Conservation (phyloP, 2,888 invertebrate genomes). For the Antheraea yamamai region DNA sequence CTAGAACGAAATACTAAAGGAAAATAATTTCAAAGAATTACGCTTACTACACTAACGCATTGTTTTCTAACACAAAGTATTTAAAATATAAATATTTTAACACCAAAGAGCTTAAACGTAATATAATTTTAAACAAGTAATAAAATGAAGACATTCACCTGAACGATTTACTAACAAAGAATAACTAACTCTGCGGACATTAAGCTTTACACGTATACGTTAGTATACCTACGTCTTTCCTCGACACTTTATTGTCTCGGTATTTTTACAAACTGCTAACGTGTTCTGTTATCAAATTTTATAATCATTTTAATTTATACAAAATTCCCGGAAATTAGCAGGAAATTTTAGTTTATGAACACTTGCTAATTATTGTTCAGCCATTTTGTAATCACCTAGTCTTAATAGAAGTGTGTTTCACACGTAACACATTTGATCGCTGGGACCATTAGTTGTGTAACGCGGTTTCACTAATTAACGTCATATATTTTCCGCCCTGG, state of each 20-base stretch:
- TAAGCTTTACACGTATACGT: neutral
- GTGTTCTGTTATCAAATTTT: neutral
- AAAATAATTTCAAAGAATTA: neutral
- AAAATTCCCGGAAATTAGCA: too few species aligned
- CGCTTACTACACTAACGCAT: neutral
- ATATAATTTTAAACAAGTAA: neutral
- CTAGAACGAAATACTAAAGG: too few species aligned
- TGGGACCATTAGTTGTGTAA: neutral
- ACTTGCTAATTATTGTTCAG: too few species aligned
- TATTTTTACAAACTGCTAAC: neutral
- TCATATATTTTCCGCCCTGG: too few species aligned
- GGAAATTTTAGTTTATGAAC: too few species aligned
- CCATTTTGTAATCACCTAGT: too few species aligned
- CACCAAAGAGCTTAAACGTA: neutral
- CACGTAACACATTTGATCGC: neutral
- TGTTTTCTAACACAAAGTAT: neutral
- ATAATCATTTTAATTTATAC: neutral
- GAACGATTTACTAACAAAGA: neutral
- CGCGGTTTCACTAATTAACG: too few species aligned
- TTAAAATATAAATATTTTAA: neutral
- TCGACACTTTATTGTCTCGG: neutral
- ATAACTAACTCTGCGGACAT: neutral
- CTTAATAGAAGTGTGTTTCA: too few species aligned
- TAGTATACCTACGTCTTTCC: neutral
- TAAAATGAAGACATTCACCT: slow-evolving; percentile 2